Evolutionary conservation across 2,888 invertebrate species (phyloP), one percentile per base, ranked within the genome.

Genomic region (Rapana venosa): DNA sequence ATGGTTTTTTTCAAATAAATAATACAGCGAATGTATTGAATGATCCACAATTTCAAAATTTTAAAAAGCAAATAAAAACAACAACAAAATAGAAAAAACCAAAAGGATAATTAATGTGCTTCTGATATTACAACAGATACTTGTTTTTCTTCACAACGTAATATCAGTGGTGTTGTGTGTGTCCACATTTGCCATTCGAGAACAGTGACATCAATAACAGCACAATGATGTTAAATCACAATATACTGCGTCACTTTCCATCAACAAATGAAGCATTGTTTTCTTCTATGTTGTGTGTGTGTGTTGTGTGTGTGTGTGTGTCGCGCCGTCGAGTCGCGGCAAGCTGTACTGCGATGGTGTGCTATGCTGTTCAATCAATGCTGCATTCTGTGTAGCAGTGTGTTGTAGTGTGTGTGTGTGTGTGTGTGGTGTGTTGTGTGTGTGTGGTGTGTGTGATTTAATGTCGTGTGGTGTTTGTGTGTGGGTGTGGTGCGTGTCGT

Each of bases 381-480:
- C 15, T 11, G 70, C 26, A 70, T 13, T 70, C 5, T 70, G 79
- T 81, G 79, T 17, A 22, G 56, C 58, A 2, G 85, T 56, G 58
- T n/a, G 58, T 85, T 26, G 17, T 26, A 58, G 86, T 58, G 86
- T 32, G 61, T 86, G 58, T 30, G 58, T 86, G 61, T 26, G 61
- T 61, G 58, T 35, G 36, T 36, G 58, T 35, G 74, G 58, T 85
- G 85, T 17, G n/a, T n/a, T 70, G 79, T 81, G 79, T 81, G 79
- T 81, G 79, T 81, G 79, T 81, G 79, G 79, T 81, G 79, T 81
- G 79, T 81, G 79, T 81, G 79, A 17, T 35, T 81, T n/a, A n/a
- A n/a, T n/a, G n/a, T n/a, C 26, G 58, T 85, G 85, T 17, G 79
- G 79, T 79, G 79, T 35, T 32, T 35, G 79, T 79, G 79, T 35